Conservation (phyloP, 2,888 invertebrate species). For the Tromatobia lineatoria region DNA sequence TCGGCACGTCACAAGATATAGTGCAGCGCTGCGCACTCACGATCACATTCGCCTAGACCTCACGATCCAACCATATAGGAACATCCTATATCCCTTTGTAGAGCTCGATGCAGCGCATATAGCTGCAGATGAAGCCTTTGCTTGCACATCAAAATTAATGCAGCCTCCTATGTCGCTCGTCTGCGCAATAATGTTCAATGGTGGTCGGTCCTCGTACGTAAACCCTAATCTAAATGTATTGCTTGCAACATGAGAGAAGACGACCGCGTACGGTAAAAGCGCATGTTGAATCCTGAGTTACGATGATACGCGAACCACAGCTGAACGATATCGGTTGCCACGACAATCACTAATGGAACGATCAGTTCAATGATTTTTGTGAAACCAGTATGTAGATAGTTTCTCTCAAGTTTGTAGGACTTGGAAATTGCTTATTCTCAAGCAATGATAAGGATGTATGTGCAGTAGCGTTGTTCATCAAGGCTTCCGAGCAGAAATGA, state of each 20-base stretch:
- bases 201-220: constrained; percentile 14
- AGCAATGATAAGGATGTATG: no score
- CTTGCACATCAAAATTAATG: constrained; percentile 41
- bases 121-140: constrained; percentile 6
- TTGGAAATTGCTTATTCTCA: no score
- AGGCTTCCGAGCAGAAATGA: no score
- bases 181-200: constrained; percentile 33
- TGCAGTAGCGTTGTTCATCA: no score
- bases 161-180: constrained; percentile 20
- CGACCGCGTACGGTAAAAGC: neutral
- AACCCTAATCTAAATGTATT: constrained; percentile 41
- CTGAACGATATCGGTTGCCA: neutral
- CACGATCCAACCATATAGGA: neutral
- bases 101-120: neutral
- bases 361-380: neutral
- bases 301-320: constrained; percentile 20
- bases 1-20: neutral
- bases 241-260: constrained; percentile 30
- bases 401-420: no score
- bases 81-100: neutral
- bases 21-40: neutral
- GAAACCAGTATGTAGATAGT: no score
- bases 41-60: neutral
- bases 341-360: neutral
- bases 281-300: constrained; percentile 32